Percentiles rank a stretch among this genome's conserved stretches.
Conservation (phyloP, 2,888 invertebrate species). For the Penaeus monodon region DNA sequence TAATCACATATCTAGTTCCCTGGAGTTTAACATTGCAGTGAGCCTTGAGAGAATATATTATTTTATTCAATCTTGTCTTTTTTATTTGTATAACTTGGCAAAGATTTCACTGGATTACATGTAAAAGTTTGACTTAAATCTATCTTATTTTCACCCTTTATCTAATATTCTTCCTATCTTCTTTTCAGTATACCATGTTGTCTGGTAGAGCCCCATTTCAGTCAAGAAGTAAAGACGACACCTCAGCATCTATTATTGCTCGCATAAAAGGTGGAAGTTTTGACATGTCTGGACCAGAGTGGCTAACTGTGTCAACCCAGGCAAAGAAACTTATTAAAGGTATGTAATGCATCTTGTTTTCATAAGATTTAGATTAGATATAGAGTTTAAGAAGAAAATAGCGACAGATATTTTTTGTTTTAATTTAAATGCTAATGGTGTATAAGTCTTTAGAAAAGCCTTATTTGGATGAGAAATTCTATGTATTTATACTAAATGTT, state of each 20-base stretch:
- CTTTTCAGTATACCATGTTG: constrained; percentile 81
- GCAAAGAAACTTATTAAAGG: constrained; percentile 81
- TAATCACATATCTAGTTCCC: no score
- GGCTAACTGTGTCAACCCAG: constrained; percentile 80
- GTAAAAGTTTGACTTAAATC: background rate
- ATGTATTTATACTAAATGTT: background rate
- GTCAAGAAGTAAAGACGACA: constrained; percentile 71
- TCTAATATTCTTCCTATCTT: constrained; percentile 2
- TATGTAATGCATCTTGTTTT: constrained; percentile 8
- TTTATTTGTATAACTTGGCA: no score
- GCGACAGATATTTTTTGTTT: background rate
- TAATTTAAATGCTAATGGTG: no score
- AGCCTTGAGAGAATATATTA: no score
- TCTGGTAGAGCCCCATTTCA: constrained; percentile 91
- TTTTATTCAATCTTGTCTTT: no score
- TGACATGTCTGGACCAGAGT: constrained; percentile 79
- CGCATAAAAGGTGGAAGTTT: constrained; percentile 85
- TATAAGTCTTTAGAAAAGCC: no score
- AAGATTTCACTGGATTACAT: no score
- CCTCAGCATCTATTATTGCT: constrained; percentile 84
- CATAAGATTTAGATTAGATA: background rate
- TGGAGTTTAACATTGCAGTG: no score
- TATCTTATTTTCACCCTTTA: background rate
- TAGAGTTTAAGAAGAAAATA: background rate
- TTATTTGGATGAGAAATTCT: no score